Evolutionary conservation across 2,888 invertebrate genomes (phyloP).

Genomic region (Platerodrilus igneus): DNA sequence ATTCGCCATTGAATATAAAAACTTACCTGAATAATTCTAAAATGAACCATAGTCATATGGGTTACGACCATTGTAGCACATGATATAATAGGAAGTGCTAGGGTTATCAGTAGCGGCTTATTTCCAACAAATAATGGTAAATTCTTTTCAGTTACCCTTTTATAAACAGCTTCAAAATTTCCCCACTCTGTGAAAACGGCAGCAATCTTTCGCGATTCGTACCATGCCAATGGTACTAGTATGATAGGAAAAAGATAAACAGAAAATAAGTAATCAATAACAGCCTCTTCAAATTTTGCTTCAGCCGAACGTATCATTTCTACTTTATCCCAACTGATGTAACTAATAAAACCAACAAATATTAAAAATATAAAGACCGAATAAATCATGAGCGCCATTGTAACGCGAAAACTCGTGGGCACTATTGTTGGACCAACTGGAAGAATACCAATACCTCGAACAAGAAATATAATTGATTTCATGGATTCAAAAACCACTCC

Average conservation of each 20-base stretch:
- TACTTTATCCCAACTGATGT: conserved; percentile 59
- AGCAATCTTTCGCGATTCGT: conserved; percentile 62
- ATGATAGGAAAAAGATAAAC: conserved; percentile 65
- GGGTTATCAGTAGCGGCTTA: conserved; percentile 55
- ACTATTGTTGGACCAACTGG: conserved; percentile 56
- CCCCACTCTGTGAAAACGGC: conserved; percentile 60
- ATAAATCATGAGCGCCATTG: conserved; percentile 57
- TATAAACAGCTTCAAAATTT: conserved; percentile 63
- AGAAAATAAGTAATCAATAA: conserved; percentile 70
- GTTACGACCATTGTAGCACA: conserved; percentile 62
- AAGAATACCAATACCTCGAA: conserved; percentile 58
- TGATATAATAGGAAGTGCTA: conserved; percentile 59
- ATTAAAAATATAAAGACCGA: conserved; percentile 44
- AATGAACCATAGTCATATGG: conserved; percentile 66
- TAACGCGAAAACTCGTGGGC: conserved; percentile 48
- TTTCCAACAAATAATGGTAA: conserved; percentile 56
- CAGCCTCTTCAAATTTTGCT: conserved; percentile 69
- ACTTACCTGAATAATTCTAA: conserved; percentile 56
- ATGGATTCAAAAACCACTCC: conserved; percentile 48
- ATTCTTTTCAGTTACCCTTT: conserved; percentile 55
- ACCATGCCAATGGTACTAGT: conserved; percentile 61
- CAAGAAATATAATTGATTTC: conserved; percentile 48
- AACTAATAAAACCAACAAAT: conserved; percentile 55
- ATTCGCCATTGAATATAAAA: too few relatives aligned
- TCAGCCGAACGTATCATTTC: conserved; percentile 52